Conservation (phyloP, 2,797 vertebrate genomes). For the Schizothorax lantsangensis region DNA sequence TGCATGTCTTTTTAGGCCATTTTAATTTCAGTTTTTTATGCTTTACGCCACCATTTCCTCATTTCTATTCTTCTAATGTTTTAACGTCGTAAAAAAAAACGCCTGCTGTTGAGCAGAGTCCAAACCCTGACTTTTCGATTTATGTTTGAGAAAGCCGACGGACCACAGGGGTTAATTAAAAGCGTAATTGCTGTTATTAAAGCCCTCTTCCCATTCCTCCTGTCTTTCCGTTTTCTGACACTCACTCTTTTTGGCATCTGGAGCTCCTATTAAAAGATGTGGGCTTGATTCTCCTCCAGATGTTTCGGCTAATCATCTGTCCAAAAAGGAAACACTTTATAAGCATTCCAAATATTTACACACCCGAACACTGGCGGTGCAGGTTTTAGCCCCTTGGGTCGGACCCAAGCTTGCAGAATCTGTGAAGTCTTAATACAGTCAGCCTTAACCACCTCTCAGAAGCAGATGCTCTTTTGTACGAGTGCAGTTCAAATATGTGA, state of each 20-base stretch:
- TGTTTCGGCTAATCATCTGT: constrained; percentile 58
- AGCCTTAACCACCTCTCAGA: constrained; percentile 62
- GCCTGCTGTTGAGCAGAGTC: neutral
- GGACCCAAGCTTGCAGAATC: constrained; percentile 43
- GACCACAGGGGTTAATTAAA: constrained; percentile 63
- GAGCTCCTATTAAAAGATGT: constrained; percentile 50
- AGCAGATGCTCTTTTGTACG: constrained; percentile 62
- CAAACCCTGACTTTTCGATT: constrained; percentile 29
- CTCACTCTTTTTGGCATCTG: constrained; percentile 51
- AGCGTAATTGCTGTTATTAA: constrained; percentile 62
- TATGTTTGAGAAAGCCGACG: constrained; percentile 37
- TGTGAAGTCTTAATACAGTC: constrained; percentile 43
- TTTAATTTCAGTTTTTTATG: neutral
- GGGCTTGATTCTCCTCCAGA: constrained; percentile 57
- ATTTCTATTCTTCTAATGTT: constrained; percentile 19
- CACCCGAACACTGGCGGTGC: constrained; percentile 18
- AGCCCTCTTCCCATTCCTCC: constrained; percentile 46
- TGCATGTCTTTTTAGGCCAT: neutral
- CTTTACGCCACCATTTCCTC: neutral
- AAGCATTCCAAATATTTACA: constrained; percentile 55
- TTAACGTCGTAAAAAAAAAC: neutral
- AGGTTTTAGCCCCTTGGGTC: constrained; percentile 52
- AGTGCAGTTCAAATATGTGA: constrained; percentile 59
- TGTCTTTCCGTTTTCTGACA: constrained; percentile 19
- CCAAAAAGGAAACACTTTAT: constrained; percentile 50